A percentile compares a stretch with the other conserved stretches of the same genome.
Evolutionary conservation across 2,888 invertebrate genomes (phyloP).

Genomic region (Cheilosia scutellata): DNA sequence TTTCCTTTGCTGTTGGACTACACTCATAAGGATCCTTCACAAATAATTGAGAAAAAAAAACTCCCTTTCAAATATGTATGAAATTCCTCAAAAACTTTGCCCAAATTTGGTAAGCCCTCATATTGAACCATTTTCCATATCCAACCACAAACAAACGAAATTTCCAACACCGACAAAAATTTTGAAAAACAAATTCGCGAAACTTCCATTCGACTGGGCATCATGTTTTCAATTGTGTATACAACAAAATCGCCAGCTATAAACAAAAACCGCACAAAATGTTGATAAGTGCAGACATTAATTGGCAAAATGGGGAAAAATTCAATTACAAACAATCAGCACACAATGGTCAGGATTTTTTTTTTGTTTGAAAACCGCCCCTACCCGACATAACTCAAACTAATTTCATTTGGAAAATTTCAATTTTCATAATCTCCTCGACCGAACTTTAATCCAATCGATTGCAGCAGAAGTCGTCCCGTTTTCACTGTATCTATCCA

Average conservation of each 20-base stretch:
- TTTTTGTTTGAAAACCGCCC: neutral
- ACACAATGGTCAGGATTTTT: constrained; percentile 9
- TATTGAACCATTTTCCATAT: neutral
- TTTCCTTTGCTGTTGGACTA: too few species aligned
- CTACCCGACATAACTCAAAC: neutral
- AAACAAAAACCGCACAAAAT: constrained; percentile 11
- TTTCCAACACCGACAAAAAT: neutral
- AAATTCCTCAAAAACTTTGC: neutral
- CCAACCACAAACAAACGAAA: neutral
- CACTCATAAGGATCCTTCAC: too few species aligned
- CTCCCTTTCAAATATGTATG: too few species aligned
- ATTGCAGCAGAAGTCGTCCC: constrained; percentile 42
- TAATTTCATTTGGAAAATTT: constrained; percentile 65
- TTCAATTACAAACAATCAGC: constrained; percentile 36
- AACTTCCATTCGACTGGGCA: constrained; percentile 5
- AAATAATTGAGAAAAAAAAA: too few species aligned
- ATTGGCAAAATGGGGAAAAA: constrained; percentile 22
- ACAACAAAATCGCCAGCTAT: neutral
- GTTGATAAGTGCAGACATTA: constrained; percentile 15
- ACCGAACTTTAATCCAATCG: constrained; percentile 70
- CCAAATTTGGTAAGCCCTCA: neutral
- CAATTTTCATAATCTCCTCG: constrained; percentile 71
- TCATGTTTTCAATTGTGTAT: neutral
- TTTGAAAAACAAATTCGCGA: neutral
- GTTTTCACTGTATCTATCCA: neutral